phyloP scores from a whole-genome alignment of 2,888 invertebrate species.

The Anagyrus pseudococci region DNA sequence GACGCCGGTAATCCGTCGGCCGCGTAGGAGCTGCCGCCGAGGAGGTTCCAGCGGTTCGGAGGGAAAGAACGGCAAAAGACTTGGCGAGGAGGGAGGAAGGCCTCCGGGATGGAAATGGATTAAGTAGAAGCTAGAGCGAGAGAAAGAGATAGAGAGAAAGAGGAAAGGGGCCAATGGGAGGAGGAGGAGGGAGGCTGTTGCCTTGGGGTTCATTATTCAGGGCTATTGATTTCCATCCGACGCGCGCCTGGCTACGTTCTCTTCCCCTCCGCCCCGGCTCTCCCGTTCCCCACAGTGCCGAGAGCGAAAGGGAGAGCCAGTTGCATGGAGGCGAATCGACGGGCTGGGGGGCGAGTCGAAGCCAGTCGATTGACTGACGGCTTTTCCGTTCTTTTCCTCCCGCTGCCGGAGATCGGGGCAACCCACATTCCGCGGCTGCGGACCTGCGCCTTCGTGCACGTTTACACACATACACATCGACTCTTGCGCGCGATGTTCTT shows the following conservation, averaged over 20 bases:
- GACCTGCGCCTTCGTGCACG: too few species aligned
- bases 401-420: too few species aligned
- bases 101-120: slow-evolving; percentile 13
- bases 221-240: slow-evolving; percentile 62
- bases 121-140: slow-evolving; percentile 14
- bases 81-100: slow-evolving; percentile 10
- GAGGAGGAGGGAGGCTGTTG: slow-evolving; percentile 51
- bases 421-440: too few species aligned
- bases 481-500: too few species aligned
- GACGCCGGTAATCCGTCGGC: too few species aligned
- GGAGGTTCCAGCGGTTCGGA: too few species aligned
- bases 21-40: too few species aligned
- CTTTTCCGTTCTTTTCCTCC: neutral
- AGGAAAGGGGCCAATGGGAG: slow-evolving; percentile 25
- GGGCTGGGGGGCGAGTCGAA: too few species aligned
- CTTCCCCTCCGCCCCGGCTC: neutral
- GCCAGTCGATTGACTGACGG: neutral
- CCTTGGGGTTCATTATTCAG: slow-evolving; percentile 61
- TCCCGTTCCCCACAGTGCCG: neutral
- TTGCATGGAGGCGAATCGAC: slow-evolving; percentile 49
- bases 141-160: neutral
- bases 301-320: slow-evolving; percentile 26
- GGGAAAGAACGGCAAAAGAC: neutral
- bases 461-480: too few species aligned
- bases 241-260: neutral